Conservation (phyloP, 2,888 invertebrate genomes). For the Dynastes hyllus region DNA sequence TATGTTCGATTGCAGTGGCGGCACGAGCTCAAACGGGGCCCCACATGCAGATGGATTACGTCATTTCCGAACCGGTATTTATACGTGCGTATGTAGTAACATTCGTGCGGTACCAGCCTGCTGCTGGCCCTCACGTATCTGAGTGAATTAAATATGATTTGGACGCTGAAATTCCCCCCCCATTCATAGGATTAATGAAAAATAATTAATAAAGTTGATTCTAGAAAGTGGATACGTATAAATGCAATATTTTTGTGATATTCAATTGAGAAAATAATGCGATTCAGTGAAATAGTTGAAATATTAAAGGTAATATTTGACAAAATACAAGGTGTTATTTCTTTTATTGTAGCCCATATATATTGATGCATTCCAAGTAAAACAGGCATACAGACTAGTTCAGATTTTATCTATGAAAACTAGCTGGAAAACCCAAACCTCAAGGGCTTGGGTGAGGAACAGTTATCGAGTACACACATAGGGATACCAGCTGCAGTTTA, state of each 20-base stretch:
- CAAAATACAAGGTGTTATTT: too few relatives aligned
- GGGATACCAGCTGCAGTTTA: too few relatives aligned
- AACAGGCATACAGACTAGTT: too few relatives aligned
- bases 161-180: conserved; percentile 15
- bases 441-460: too few relatives aligned
- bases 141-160: conserved; percentile 40
- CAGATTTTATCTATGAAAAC: too few relatives aligned
- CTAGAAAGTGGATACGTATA: not conserved
- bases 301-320: too few relatives aligned
- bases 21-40: conserved; percentile 62
- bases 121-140: conserved; percentile 20
- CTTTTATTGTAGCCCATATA: too few relatives aligned
- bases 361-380: too few relatives aligned
- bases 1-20: conserved; percentile 61
- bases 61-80: conserved; percentile 65
- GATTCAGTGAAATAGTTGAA: too few relatives aligned
- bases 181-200: not conserved
- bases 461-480: too few relatives aligned
- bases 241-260: not conserved
- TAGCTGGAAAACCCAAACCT: too few relatives aligned
- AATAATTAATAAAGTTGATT: conserved; percentile 3
- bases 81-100: conserved; percentile 12
- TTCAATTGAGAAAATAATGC: not conserved
- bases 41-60: conserved; percentile 65
- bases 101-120: not conserved